Conservation (phyloP, 1,140 invertebrate species). For the Euwallacea similis region DNA sequence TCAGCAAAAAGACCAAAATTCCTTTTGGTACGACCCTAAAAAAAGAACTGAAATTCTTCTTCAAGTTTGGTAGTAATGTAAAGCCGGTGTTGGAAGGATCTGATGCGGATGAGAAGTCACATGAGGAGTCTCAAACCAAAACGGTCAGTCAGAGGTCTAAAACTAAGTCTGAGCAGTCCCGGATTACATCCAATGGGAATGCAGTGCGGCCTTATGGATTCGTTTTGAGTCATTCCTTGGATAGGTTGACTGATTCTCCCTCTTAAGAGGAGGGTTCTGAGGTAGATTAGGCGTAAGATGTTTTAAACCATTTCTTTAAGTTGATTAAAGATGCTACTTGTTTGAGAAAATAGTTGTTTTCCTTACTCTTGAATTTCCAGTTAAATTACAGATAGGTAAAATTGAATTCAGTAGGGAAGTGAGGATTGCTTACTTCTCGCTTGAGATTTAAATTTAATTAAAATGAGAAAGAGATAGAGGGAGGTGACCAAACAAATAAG, state of each 20-base stretch:
- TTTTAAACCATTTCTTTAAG: too few species aligned
- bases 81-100: slow-evolving; percentile 56
- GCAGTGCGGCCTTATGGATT: slow-evolving; percentile 28
- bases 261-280: too few species aligned
- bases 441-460: too few species aligned
- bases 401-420: too few species aligned
- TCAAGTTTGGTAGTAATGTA: slow-evolving; percentile 73
- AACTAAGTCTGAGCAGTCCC: slow-evolving; percentile 15
- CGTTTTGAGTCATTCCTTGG: slow-evolving; percentile 24
- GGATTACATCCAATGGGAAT: slow-evolving; percentile 23
- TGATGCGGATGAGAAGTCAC: slow-evolving; percentile 31
- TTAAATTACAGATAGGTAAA: too few species aligned
- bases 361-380: too few species aligned
- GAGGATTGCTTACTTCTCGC: too few species aligned
- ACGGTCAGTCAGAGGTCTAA: slow-evolving; percentile 24
- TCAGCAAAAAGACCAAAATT: slow-evolving; percentile 43
- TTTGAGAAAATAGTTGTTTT: too few species aligned
- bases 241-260: slow-evolving; percentile 22
- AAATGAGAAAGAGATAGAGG: too few species aligned
- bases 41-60: slow-evolving; percentile 65
- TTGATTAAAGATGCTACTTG: too few species aligned
- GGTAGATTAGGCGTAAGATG: too few species aligned
- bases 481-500: too few species aligned
- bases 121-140: not conserved
- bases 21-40: slow-evolving; percentile 42